Evolutionary conservation across 2,888 invertebrate genomes (phyloP), one percentile per base, ranked within the genome.

Genomic region (Ceriagrion tenellum): DNA sequence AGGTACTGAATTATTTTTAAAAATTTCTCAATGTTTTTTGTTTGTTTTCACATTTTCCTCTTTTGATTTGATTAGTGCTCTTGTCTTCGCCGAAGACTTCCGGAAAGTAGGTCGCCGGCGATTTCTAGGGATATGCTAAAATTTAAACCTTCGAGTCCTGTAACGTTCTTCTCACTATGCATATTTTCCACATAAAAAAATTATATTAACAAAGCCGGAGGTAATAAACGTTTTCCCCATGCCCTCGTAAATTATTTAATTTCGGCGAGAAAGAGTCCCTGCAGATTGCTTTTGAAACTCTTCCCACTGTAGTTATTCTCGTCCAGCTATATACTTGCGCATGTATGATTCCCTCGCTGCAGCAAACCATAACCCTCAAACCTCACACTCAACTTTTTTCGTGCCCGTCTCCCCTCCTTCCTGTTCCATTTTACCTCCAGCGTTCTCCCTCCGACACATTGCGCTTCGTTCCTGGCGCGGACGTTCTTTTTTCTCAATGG

Each of bases 191-290:
- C 47, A 47, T 2, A 47, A 47, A 47, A 47, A 47, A 47, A 47
- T 47, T 4, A 69, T 8, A 69, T 69, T 69, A 69, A n/a, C 69
- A n/a, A n/a, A 1, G 13, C n/a, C n/a, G n/a, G 69, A 69, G 69
- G 69, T 23, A 69, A 69, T 69, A 69, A 69, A 69, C 26, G 69
- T 69, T 69, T n/a, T 69, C 69, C 69, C 69, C n/a, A 69, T n/a
- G 69, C n/a, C 69, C 10, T 10, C 69, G 69, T 69, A n/a, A 69
- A 69, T 69, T n/a, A 69, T 69, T n/a, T 69, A 26, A 69, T 69
- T 69, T 59, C n/a, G n/a, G n/a, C 20, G 69, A 69, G n/a, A 69
- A 69, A n/a, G n/a, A n/a, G 69, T 69, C 69, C 69, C 69, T 69
- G 10, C n/a, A n/a, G 69, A n/a, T 69, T 69, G 35, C 30, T 30